Conservation (phyloP, 2,888 invertebrate genomes). For the Pterostichus niger region DNA sequence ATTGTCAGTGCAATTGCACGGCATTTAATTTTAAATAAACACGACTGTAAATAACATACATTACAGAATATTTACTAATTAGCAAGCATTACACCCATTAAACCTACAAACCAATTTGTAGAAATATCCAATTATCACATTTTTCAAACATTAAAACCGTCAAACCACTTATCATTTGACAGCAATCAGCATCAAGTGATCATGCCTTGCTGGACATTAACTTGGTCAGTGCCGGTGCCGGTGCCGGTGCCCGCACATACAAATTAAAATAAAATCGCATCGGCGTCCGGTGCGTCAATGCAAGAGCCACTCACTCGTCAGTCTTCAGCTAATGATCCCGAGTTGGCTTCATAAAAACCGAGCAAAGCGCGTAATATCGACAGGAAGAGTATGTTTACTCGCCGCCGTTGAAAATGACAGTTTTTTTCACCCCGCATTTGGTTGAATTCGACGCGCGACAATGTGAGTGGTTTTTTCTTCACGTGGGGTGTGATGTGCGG, state of each 20-base stretch:
- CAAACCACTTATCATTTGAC: background rate
- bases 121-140: conserved; percentile 12
- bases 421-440: conserved; percentile 42
- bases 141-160: background rate
- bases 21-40: conserved; percentile 25
- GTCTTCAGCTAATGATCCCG: conserved; percentile 28
- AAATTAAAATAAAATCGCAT: conserved; percentile 44
- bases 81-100: conserved; percentile 16
- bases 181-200: conserved; percentile 36
- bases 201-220: conserved; percentile 4
- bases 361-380: conserved; percentile 25
- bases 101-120: conserved; percentile 26
- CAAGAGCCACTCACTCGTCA: conserved; percentile 17
- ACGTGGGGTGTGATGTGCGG: background rate
- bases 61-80: conserved; percentile 42
- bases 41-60: conserved; percentile 11
- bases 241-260: conserved; percentile 36
- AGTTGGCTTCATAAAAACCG: background rate
- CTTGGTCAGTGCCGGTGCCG: background rate
- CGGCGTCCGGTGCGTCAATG: conserved; percentile 24
- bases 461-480: conserved; percentile 39
- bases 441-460: conserved; percentile 49
- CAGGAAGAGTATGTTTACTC: conserved; percentile 64
- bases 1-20: too few relatives aligned
- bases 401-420: conserved; percentile 61